Evolutionary conservation across 2,888 invertebrate genomes (phyloP).

Genomic region (Scotopteryx bipunctaria): DNA sequence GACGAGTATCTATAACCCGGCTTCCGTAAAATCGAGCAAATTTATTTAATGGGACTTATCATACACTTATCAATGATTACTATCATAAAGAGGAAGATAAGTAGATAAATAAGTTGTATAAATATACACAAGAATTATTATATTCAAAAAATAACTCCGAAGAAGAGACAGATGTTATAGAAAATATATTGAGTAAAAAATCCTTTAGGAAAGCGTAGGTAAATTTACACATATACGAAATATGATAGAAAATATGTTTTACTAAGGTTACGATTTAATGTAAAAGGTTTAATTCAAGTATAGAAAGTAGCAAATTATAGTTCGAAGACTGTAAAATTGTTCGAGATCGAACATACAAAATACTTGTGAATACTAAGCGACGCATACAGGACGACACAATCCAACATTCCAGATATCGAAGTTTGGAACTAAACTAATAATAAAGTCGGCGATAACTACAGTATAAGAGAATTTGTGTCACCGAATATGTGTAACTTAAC

Average conservation of each 20-base stretch:
- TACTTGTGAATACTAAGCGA: background rate
- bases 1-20: no score
- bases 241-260: background rate
- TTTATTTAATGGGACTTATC: no score
- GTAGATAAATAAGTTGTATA: background rate
- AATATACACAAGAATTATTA: no score
- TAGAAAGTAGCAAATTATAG: background rate
- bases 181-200: background rate
- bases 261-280: background rate
- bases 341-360: slow-evolving; percentile 10
- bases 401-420: no score
- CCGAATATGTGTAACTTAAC: background rate
- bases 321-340: slow-evolving; percentile 3
- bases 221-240: no score
- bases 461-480: no score
- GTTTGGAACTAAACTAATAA: no score
- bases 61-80: no score
- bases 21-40: no score
- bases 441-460: no score
- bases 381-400: background rate
- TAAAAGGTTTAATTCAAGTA: background rate
- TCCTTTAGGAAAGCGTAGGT: no score
- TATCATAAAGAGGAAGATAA: background rate
- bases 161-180: background rate
- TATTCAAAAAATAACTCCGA: background rate